Conservation (phyloP, 2,797 vertebrate species). For the Sebastes nivosus region DNA sequence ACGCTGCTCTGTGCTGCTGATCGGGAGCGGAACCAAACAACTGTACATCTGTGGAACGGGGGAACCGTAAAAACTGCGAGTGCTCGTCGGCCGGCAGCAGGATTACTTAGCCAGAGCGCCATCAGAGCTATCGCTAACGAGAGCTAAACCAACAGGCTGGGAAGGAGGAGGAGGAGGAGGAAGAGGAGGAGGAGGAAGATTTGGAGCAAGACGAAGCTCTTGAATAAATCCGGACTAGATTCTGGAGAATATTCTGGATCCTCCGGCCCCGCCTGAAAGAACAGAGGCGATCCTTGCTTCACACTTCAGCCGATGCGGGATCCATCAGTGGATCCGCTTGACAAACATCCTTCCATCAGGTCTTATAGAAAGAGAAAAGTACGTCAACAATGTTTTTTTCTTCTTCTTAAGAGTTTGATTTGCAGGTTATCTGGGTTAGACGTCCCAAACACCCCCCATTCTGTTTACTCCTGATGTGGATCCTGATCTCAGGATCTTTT, state of each 20-base stretch:
- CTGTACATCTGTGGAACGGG: slow-evolving; percentile 71
- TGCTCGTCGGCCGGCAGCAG: slow-evolving; percentile 29
- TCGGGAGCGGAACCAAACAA: slow-evolving; percentile 59
- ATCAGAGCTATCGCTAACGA: slow-evolving; percentile 51
- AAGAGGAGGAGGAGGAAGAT: slow-evolving; percentile 37
- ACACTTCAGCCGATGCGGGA: slow-evolving; percentile 13
- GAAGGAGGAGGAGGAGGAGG: not conserved
- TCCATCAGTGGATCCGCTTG: slow-evolving; percentile 27
- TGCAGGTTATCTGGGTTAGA: slow-evolving; percentile 61
- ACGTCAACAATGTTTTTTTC: slow-evolving; percentile 80
- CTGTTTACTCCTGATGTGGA: slow-evolving; percentile 49
- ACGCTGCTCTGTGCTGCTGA: slow-evolving; percentile 58
- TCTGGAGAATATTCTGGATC: slow-evolving; percentile 39
- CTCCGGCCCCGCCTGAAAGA: slow-evolving; percentile 20
- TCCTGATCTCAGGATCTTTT: slow-evolving; percentile 46
- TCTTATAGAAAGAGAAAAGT: slow-evolving; percentile 68
- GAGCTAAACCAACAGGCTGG: slow-evolving; percentile 51
- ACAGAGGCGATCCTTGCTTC: slow-evolving; percentile 19
- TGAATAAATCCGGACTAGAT: slow-evolving; percentile 36
- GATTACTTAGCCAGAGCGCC: slow-evolving; percentile 23
- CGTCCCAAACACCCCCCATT: slow-evolving; percentile 22
- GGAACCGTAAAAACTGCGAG: slow-evolving; percentile 49
- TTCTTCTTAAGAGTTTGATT: slow-evolving; percentile 69
- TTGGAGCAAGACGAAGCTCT: slow-evolving; percentile 45
- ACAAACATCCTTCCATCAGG: slow-evolving; percentile 54